Base-by-base conservation (phyloP, 2,888 invertebrate species). In the Seira sanloemensis region DNA sequence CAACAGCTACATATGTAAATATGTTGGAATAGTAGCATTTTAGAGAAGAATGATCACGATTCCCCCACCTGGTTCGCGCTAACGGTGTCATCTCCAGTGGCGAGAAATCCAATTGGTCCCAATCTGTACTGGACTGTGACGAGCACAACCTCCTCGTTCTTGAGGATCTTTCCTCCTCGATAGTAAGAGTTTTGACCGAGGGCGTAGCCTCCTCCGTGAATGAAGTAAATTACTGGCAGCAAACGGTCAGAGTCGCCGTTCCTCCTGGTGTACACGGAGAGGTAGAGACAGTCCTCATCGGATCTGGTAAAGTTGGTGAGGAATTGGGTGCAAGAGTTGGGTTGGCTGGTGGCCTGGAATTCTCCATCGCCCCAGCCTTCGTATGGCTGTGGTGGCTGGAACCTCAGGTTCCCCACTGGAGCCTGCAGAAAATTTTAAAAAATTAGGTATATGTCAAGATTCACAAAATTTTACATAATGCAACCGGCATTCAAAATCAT, bases 181-280 rank as follows among this genome's bases (percentile, higher is more conserved):
- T 86, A 87, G n/a, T 73, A 66, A 1, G 84, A 84, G 23, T 74
- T 82, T 74, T 87, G 85, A 16, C 87, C 87, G 12, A 86, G 54
- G 16, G 79, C 74, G 25, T 81, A 86, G 2, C 86, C 86, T 7
- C 86, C 87, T 58, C 86, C 87, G 71, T 87, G 87, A 24, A 87
- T 76, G 24, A 80, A 87, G 9, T 46, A 80, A n/a, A 86, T 62
- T 7, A 86, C 86, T 0, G 86, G 86, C 0, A 86, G 58, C 5
- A 68, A 73, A 7, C 2, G 37, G 9, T 23, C 76, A 66, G 21
- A n/a, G 2, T 27, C 71, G 19, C 25, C 18, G 12, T 69, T 76
- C 46, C 86, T 26, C 12, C 71, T 72, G 2, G 82, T 69, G 66
- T 86, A 84, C 19, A 87, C 66, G 67, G 72, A 74, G 19, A 86